A percentile compares a stretch with the other conserved stretches of the same genome.
Evolutionary conservation across 2,888 invertebrate species (phyloP).

Genomic region (Schizotus pectinicornis): DNA sequence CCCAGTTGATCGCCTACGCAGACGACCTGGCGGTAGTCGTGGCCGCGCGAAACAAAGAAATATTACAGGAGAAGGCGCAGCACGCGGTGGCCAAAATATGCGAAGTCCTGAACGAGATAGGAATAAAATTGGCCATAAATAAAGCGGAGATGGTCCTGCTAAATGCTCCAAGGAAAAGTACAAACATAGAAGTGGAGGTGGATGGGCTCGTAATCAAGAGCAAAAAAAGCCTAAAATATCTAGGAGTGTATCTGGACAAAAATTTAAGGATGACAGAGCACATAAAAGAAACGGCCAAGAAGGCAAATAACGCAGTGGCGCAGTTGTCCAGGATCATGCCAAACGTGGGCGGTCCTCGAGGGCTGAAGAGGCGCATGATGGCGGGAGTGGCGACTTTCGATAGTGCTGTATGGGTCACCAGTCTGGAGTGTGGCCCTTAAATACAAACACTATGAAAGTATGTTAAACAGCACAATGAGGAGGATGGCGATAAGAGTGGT

Average conservation of each 20-base stretch:
- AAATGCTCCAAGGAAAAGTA: neutral
- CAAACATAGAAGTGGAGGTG: constrained; percentile 5
- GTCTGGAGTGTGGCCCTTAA: constrained; percentile 20
- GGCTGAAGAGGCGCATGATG: constrained; percentile 9
- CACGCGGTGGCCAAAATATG: neutral
- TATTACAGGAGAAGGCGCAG: neutral
- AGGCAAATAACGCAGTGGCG: constrained; percentile 9
- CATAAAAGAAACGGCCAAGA: constrained; percentile 1
- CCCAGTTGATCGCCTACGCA: constrained; percentile 35
- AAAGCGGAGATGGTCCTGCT: constrained; percentile 1
- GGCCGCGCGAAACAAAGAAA: neutral
- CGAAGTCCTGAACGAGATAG: neutral
- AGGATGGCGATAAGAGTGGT: constrained; percentile 12
- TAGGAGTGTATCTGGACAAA: constrained; percentile 20
- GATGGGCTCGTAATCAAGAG: neutral
- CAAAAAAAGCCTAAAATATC: constrained; percentile 16
- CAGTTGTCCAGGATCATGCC: constrained; percentile 14
- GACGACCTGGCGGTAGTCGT: constrained; percentile 9
- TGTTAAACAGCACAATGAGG: constrained; percentile 11
- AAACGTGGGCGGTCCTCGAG: neutral
- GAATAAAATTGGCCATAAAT: neutral
- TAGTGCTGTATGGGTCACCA: constrained; percentile 29
- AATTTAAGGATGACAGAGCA: constrained; percentile 9
- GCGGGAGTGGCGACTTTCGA: constrained; percentile 5
- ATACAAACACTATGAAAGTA: constrained; percentile 9